These are phyloP conservation scores for Dicycla oo DNA, from an alignment of 2,888 invertebrate genomes.

Conservation along the genomic window DNA sequence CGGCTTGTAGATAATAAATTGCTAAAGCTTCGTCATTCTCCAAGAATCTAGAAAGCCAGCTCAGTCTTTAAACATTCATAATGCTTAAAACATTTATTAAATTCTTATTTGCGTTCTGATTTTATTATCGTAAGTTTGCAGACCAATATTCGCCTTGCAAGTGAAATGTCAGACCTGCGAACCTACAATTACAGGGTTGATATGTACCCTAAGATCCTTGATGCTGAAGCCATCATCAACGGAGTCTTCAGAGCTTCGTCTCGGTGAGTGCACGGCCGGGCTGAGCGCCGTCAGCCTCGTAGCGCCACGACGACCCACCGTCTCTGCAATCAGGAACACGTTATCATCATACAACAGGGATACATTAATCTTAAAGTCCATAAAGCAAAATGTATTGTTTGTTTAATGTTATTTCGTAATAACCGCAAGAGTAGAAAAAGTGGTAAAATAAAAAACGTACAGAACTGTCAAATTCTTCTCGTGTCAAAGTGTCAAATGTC, in stretches of 20 bases:
- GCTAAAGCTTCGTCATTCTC: background rate
- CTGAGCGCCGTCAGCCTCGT: slow-evolving; percentile 83
- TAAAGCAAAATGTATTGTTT: background rate
- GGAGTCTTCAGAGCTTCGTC: slow-evolving; percentile 97
- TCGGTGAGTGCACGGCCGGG: slow-evolving; percentile 92
- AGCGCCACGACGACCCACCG: slow-evolving; percentile 82
- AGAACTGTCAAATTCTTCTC: slow-evolving; percentile 9
- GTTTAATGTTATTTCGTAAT: background rate
- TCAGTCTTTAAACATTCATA: background rate
- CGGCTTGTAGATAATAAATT: background rate
- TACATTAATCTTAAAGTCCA: background rate
- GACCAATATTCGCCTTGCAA: no score
- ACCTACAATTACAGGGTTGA: background rate
- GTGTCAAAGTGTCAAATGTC: background rate
- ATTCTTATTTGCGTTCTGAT: background rate
- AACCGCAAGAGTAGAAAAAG: background rate
- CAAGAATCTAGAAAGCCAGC: background rate
- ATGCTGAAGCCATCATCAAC: slow-evolving; percentile 95
- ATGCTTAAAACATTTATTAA: slow-evolving; percentile 1
- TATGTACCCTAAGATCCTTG: slow-evolving; percentile 93
- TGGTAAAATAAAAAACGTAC: background rate
- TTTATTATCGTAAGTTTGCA: background rate
- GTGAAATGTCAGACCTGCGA: background rate
- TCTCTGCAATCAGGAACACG: slow-evolving; percentile 73
- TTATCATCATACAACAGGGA: background rate